A percentile compares a stretch with the other conserved stretches of the same genome.
Evolutionary conservation across 2,888 invertebrate genomes (phyloP).

Genomic region (Melieria crassipennis): DNA sequence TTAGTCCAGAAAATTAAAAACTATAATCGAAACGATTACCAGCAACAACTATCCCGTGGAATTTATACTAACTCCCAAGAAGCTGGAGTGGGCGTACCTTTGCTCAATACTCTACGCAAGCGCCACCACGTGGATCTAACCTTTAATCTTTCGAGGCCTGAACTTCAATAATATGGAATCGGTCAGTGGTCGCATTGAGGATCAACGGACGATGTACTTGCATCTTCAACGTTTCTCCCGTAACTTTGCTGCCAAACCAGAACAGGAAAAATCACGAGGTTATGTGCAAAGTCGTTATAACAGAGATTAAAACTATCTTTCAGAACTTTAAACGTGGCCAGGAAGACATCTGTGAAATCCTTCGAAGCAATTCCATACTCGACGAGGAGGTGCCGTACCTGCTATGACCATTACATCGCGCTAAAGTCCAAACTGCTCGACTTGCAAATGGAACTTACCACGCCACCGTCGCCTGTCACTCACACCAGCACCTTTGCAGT

Average conservation of each 20-base stretch:
- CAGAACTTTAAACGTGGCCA: conserved; percentile 33
- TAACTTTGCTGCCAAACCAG: conserved; percentile 9
- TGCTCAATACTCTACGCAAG: too few relatives aligned
- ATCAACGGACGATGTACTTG: conserved; percentile 13
- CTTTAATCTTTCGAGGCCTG: too few relatives aligned
- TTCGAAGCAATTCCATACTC: conserved; percentile 23
- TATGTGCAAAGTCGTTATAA: conserved; percentile 30
- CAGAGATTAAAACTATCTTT: conserved; percentile 19
- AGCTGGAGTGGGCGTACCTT: too few relatives aligned
- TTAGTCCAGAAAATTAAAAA: too few relatives aligned
- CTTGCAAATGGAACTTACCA: conserved; percentile 25
- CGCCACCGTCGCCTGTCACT: conserved; percentile 24
- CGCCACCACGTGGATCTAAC: too few relatives aligned
- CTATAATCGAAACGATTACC: too few relatives aligned
- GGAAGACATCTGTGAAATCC: conserved; percentile 19
- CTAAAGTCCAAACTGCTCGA: conserved; percentile 30
- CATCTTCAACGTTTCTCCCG: conserved; percentile 19
- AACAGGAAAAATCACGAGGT: conserved; percentile 9
- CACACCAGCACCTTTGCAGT: conserved; percentile 33
- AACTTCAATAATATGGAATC: conserved; percentile 23
- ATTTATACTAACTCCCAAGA: too few relatives aligned
- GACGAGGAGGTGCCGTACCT: conserved; percentile 22
- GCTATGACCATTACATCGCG: conserved; percentile 29
- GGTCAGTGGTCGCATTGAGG: conserved; percentile 25
- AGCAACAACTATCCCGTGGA: too few relatives aligned